A percentile compares a stretch with the other conserved stretches of the same genome.
Evolutionary conservation across 2,888 invertebrate genomes (phyloP).

Genomic region (Nomada ferruginata): DNA sequence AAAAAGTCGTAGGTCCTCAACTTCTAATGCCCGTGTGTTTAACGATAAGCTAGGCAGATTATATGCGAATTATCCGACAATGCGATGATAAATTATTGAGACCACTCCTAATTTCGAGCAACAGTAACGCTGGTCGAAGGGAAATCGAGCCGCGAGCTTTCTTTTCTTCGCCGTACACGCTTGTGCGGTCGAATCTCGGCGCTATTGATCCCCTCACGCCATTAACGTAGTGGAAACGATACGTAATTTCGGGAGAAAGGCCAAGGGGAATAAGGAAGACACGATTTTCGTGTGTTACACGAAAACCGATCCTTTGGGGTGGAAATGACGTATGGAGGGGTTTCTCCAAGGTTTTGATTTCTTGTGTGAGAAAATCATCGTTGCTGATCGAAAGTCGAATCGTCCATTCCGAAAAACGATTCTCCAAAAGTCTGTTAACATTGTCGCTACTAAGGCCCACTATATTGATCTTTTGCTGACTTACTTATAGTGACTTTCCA

Average conservation of each 20-base stretch:
- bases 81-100: too few species aligned
- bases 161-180: too few species aligned
- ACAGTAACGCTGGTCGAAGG: background rate
- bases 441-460: too few species aligned
- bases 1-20: too few species aligned
- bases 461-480: too few species aligned
- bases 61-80: too few species aligned
- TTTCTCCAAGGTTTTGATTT: background rate
- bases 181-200: conserved; percentile 18
- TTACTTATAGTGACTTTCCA: too few species aligned
- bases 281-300: background rate
- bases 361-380: background rate
- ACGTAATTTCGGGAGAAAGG: conserved; percentile 14
- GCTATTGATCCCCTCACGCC: conserved; percentile 34
- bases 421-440: too few species aligned
- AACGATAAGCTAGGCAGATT: too few species aligned
- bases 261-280: background rate
- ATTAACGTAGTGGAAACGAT: conserved; percentile 33
- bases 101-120: too few species aligned
- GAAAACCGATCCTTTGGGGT: background rate
- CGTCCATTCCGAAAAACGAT: too few species aligned
- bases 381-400: background rate
- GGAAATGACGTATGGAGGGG: background rate
- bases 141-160: background rate
- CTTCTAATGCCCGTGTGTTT: too few species aligned